Evolutionary conservation across 2,797 vertebrate species (phyloP).

Genomic region (Neoniphon sammara): DNA sequence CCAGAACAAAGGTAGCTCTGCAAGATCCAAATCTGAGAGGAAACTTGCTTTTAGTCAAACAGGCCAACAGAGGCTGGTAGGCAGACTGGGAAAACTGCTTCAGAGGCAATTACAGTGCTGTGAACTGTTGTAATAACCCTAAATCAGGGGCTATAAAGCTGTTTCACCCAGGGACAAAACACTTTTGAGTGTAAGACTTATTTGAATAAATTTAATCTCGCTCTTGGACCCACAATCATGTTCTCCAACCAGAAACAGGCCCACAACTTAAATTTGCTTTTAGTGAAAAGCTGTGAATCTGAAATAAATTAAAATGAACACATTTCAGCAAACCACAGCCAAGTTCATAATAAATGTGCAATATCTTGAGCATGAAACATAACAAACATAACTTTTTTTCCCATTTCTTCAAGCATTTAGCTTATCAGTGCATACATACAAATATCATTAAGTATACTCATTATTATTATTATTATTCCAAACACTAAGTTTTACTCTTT

Average conservation of each 20-base stretch:
- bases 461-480: no score
- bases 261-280: conserved; percentile 11
- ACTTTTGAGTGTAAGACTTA: conserved; percentile 4
- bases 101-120: conserved; percentile 25
- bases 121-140: conserved; percentile 40
- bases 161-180: conserved; percentile 19
- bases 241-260: conserved; percentile 5
- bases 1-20: conserved; percentile 19
- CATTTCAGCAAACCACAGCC: no score
- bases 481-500: background rate
- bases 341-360: no score
- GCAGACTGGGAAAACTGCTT: conserved; percentile 24
- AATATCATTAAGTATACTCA: background rate
- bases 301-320: no score
- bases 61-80: conserved; percentile 6
- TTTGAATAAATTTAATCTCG: conserved; percentile 17
- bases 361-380: conserved; percentile 8
- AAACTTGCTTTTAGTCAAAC: conserved; percentile 37
- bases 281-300: no score
- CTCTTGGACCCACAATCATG: background rate
- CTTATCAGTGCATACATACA: background rate
- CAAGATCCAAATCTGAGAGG: conserved; percentile 7
- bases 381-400: background rate
- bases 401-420: conserved; percentile 6
- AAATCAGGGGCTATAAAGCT: conserved; percentile 45